Conservation (phyloP, 2,113 vertebrate species). For the Neodontobutis hainanensis region DNA sequence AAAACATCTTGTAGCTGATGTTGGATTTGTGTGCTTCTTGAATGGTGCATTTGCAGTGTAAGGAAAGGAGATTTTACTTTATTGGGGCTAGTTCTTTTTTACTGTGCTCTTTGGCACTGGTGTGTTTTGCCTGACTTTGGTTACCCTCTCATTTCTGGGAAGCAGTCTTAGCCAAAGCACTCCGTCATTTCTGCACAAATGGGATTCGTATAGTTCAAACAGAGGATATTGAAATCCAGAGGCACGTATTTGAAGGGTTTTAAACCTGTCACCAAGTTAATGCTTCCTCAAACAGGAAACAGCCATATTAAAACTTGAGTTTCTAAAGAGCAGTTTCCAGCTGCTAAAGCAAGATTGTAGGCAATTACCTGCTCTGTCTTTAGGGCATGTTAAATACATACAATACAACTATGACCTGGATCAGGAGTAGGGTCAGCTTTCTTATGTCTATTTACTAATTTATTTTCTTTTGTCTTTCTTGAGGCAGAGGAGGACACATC, state of each 20-base stretch:
- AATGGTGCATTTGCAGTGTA: too few relatives aligned
- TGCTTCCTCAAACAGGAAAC: constrained; percentile 49
- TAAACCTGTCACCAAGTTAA: constrained; percentile 58
- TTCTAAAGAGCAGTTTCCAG: constrained; percentile 26
- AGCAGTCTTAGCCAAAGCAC: constrained; percentile 53
- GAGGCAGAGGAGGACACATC: too few relatives aligned
- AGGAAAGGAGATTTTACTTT: too few relatives aligned
- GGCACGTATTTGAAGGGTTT: constrained; percentile 52
- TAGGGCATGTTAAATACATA: too few relatives aligned
- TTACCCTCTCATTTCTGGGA: constrained; percentile 42
- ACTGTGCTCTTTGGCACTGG: constrained; percentile 19
- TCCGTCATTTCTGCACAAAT: constrained; percentile 69
- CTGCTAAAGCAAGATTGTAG: constrained; percentile 31
- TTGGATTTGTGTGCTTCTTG: too few relatives aligned
- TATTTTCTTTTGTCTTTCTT: too few relatives aligned
- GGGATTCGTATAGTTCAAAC: constrained; percentile 60
- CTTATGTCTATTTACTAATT: too few relatives aligned
- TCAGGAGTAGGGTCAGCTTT: too few relatives aligned
- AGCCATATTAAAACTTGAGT: constrained; percentile 51
- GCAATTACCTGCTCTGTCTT: constrained; percentile 15
- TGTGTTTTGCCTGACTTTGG: constrained; percentile 33
- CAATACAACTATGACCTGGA: background rate
- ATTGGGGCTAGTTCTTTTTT: constrained; percentile 5
- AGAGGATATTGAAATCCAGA: constrained; percentile 55
- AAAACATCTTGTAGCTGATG: too few relatives aligned